Conservation (phyloP, 2,113 vertebrate genomes). For the Sisor rabdophorus region DNA sequence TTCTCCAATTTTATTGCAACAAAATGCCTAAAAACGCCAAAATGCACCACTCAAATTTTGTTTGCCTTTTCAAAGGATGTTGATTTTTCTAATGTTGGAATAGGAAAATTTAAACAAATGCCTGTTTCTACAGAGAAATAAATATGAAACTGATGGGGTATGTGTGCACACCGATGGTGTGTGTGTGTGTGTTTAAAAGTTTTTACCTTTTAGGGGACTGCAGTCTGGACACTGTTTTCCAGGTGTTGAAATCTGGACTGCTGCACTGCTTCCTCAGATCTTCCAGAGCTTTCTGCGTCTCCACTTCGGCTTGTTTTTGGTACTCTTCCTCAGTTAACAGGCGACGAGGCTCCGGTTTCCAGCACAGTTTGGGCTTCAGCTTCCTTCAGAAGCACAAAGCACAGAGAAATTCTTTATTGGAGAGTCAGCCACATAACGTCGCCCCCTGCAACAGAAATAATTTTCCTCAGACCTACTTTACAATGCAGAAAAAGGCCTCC, state of each 20-base stretch:
- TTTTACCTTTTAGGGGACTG: conserved; percentile 87
- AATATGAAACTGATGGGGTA: background rate
- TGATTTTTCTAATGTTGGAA: no score
- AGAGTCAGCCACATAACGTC: no score
- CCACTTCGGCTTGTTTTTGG: conserved; percentile 79
- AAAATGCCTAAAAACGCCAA: no score
- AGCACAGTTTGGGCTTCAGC: conserved; percentile 57
- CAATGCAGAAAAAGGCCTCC: background rate
- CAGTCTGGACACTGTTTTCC: conserved; percentile 83
- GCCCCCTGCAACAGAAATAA: no score
- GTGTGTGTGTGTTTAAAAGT: background rate
- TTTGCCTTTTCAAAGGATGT: no score
- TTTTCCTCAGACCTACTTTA: background rate
- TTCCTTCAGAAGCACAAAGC: conserved; percentile 66
- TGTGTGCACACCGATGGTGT: background rate
- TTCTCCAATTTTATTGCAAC: no score
- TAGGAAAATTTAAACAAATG: no score
- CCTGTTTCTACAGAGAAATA: no score
- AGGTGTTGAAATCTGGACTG: conserved; percentile 85
- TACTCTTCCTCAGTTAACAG: conserved; percentile 90
- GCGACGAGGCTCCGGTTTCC: conserved; percentile 70
- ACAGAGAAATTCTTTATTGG: no score
- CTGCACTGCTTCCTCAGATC: conserved; percentile 78
- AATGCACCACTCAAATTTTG: no score
- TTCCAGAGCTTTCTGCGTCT: conserved; percentile 81